Percentiles rank a stretch among this genome's conserved stretches.
Evolutionary conservation across 2,888 invertebrate genomes (phyloP).

Genomic region (Schrankia costaestrigalis): DNA sequence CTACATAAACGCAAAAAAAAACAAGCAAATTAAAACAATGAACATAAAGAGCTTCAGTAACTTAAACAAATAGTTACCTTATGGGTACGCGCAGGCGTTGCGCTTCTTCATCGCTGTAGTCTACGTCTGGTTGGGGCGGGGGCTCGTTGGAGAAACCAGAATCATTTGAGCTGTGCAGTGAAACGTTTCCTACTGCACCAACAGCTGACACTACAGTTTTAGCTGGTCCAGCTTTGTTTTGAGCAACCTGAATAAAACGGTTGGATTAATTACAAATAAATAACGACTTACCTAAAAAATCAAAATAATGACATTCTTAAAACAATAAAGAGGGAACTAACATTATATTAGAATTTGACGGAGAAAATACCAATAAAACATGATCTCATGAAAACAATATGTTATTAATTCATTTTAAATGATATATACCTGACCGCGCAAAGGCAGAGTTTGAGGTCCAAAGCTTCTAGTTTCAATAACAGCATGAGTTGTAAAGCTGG

Average conservation of each 20-base stretch:
- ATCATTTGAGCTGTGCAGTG: constrained; percentile 94
- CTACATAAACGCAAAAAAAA: constrained; percentile 46
- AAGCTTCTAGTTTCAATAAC: constrained; percentile 73
- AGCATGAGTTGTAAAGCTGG: constrained; percentile 78
- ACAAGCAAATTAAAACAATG: constrained; percentile 28
- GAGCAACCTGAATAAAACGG: constrained; percentile 48
- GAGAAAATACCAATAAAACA: no score
- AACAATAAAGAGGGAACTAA: no score
- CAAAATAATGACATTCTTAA: background rate
- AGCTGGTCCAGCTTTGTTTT: constrained; percentile 70
- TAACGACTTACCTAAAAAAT: background rate
- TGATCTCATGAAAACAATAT: background rate
- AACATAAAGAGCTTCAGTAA: background rate
- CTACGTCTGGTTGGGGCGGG: constrained; percentile 92
- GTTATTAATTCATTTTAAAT: background rate
- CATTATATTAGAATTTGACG: no score
- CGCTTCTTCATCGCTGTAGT: constrained; percentile 94
- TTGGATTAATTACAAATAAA: background rate
- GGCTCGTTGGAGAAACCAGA: constrained; percentile 95
- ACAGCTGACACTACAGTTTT: constrained; percentile 72
- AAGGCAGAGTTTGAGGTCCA: constrained; percentile 72
- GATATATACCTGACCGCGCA: constrained; percentile 68
- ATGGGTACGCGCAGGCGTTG: constrained; percentile 82
- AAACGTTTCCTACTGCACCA: constrained; percentile 84
- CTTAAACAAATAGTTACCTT: constrained; percentile 70